Evolutionary conservation across 2,113 vertebrate genomes (phyloP), one percentile per base, ranked within the genome.

Genomic region (Genyomyrus donnyi): DNA sequence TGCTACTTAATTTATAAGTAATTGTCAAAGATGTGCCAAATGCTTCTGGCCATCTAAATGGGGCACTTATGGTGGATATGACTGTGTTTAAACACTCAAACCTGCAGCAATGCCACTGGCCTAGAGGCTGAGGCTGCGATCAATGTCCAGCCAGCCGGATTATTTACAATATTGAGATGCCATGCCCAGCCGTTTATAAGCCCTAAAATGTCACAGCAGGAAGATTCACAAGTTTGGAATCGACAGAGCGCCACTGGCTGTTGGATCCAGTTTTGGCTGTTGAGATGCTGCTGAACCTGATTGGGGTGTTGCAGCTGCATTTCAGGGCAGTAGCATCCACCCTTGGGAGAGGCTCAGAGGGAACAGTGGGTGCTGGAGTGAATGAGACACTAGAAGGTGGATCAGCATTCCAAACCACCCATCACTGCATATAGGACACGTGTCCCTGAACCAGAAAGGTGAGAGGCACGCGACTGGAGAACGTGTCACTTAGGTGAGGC

Each of bases 191-290:
- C 9, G 4, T 66, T 88, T 66, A 24, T 66, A 88, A 62, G 35
- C 17, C 17, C 31, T 89, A 24, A 80, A 80, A 39, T 80, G 48
- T 5, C 21, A 49, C 48, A 53, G 46, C 31, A 19, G 53, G 56
- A 58, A 88, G 52, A 66, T 88, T 45, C 87, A 88, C 35, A 88
- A 62, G 31, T 42, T 88, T 62, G 27, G 31, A 88, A 39, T 88
- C 17, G 21, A 35, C 9, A 24, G 49, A 35, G 24, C 3, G n/a
- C 58, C 19, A 0, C 52, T 74, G 58, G 21, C 35, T 88, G 42
- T 50, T 52, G 35, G 35, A 17, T 24, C 56, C 53, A 31, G 45
- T 42, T 39, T 53, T 58, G 50, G 17, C 53, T 88, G 53, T 74
- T 24, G n/a, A 70, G 24, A 49, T 7, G 5, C 53, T 39, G 46